phyloP scores from a whole-genome alignment of 1,140 invertebrate genomes.

The Zaprionus inermis region DNA sequence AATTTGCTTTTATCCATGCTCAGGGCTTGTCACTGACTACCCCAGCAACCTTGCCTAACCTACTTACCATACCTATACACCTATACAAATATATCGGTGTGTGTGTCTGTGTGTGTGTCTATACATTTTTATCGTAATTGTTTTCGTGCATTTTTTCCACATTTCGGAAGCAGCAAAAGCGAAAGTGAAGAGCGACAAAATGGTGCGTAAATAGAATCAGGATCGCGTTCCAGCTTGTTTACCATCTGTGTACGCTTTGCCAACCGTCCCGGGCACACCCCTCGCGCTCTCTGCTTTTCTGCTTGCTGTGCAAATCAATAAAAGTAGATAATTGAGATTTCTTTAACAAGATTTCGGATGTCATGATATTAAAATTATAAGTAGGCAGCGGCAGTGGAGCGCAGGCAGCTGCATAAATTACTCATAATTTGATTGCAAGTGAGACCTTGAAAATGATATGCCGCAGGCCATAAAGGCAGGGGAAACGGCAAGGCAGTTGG shows the following conservation, averaged over 20 bases:
- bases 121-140: constrained; percentile 78
- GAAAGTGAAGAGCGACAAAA: constrained; percentile 70
- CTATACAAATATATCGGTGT: constrained; percentile 17
- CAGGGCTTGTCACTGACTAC: constrained; percentile 70
- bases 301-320: constrained; percentile 75
- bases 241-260: constrained; percentile 55
- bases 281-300: constrained; percentile 16
- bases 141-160: constrained; percentile 69
- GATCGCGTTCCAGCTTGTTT: constrained; percentile 59
- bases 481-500: too few relatives aligned
- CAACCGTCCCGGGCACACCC: too few relatives aligned
- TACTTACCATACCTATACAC: constrained; percentile 27
- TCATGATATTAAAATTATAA: constrained; percentile 77
- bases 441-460: constrained; percentile 65
- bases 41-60: constrained; percentile 45
- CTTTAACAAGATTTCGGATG: constrained; percentile 79
- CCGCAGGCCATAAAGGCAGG: constrained; percentile 3
- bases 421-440: constrained; percentile 72
- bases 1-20: constrained; percentile 81
- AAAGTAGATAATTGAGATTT: constrained; percentile 82
- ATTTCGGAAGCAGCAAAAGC: constrained; percentile 37
- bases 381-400: constrained; percentile 25
- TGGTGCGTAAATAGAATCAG: constrained; percentile 75
- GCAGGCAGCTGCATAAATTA: constrained; percentile 67
- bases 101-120: constrained; percentile 1